Percentiles rank a stretch among this genome's conserved stretches.
These are phyloP conservation scores for Mnemiopsis leidyi DNA, from an alignment of 37 sponge, comb jelly and placozoan genomes.

Conservation along the genomic window DNA sequence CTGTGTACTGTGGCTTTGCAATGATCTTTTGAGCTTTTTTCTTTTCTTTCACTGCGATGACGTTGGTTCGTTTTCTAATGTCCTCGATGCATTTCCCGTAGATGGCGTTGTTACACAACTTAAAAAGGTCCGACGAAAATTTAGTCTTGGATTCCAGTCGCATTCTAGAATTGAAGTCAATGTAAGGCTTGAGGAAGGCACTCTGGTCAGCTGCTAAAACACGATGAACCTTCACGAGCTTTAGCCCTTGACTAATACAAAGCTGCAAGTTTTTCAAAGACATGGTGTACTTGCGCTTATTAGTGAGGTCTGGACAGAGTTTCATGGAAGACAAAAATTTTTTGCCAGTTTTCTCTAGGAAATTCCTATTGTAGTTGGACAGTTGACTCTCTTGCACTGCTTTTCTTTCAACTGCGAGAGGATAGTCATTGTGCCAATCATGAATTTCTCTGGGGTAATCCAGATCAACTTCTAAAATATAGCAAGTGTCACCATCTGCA, in stretches of 20 bases:
- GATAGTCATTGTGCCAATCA: conserved; percentile 43
- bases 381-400: neutral
- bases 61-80: conserved; percentile 17
- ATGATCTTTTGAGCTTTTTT: neutral
- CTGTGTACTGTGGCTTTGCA: no score
- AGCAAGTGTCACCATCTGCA: conserved; percentile 3
- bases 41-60: neutral
- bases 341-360: neutral
- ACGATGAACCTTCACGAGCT: neutral
- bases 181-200: neutral
- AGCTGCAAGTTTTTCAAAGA: conserved; percentile 16
- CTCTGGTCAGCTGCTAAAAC: conserved; percentile 31
- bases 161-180: neutral
- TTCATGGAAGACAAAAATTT: neutral
- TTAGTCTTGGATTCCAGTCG: conserved; percentile 16
- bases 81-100: conserved; percentile 27
- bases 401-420: conserved; percentile 10
- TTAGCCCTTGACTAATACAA: neutral
- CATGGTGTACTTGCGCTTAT: neutral
- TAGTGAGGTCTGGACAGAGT: neutral
- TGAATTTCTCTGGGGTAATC: neutral
- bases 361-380: conserved; percentile 1
- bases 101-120: conserved; percentile 21
- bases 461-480: conserved; percentile 38
- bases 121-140: neutral